Conservation (phyloP, 2,113 vertebrate genomes). For the Anolis carolinensis region DNA sequence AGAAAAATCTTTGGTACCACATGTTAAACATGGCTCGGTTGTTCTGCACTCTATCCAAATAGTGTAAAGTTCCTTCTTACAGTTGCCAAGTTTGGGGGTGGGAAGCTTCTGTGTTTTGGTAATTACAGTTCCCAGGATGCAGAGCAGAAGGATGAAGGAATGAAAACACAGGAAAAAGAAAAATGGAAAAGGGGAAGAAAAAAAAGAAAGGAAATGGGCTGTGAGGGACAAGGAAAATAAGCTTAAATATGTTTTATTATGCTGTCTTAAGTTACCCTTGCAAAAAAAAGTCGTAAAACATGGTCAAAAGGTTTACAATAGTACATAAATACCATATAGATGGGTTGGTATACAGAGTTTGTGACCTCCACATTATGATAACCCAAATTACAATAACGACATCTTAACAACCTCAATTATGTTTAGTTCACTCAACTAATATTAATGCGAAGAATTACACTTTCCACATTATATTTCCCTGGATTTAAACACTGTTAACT, state of each 20-base stretch:
- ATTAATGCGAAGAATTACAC: not conserved
- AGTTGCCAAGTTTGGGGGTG: not conserved
- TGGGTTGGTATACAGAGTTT: not conserved
- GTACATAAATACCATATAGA: not conserved
- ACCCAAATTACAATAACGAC: not conserved
- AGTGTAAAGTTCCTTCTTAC: not conserved
- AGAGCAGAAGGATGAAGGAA: not conserved
- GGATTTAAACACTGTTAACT: not conserved
- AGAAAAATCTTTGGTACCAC: conserved; percentile 33
- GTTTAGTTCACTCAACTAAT: not conserved
- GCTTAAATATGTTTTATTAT: not conserved
- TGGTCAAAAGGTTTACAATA: too few relatives aligned
- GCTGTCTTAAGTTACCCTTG: not conserved
- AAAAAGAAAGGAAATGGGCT: not conserved
- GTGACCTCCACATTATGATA: not conserved
- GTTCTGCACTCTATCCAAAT: not conserved
- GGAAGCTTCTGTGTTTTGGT: not conserved
- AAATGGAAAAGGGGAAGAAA: not conserved
- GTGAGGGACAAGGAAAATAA: not conserved
- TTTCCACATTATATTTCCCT: not conserved
- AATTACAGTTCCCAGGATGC: not conserved
- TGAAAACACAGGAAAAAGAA: not conserved
- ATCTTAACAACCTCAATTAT: not conserved
- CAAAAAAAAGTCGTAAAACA: not conserved
- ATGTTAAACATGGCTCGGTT: not conserved